Evolutionary conservation across 2,888 invertebrate genomes (phyloP).

Genomic region (Fragum whitleyi): DNA sequence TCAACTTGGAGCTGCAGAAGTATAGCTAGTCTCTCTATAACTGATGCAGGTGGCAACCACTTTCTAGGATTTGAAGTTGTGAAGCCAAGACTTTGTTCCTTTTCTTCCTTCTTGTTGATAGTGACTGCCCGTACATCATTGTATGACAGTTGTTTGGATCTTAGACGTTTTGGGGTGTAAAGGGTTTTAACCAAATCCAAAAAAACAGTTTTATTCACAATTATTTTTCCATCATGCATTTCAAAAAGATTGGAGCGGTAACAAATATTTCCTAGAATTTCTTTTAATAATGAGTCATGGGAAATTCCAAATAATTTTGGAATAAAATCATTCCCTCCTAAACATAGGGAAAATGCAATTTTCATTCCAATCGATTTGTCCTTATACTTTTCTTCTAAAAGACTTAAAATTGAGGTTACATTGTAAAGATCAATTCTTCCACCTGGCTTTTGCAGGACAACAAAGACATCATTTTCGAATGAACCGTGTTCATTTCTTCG

Average conservation of each 20-base stretch:
- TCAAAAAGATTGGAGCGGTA: background rate
- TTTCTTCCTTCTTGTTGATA: constrained; percentile 20
- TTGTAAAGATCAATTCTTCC: constrained; percentile 34
- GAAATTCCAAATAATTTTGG: constrained; percentile 34
- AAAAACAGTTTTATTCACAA: background rate
- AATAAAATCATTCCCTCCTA: constrained; percentile 46
- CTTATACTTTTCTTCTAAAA: constrained; percentile 25
- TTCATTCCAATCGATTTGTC: constrained; percentile 32
- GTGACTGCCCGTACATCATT: constrained; percentile 24
- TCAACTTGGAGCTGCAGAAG: constrained; percentile 16
- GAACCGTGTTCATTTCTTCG: constrained; percentile 12
- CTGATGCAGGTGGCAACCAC: constrained; percentile 21
- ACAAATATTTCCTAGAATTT: constrained; percentile 2
- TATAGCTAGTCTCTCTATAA: background rate
- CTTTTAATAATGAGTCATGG: constrained; percentile 22
- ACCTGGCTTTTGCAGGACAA: too few relatives aligned
- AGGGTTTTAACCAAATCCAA: constrained; percentile 6
- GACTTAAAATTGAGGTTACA: constrained; percentile 21
- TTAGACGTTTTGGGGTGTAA: constrained; percentile 21
- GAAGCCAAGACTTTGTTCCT: background rate
- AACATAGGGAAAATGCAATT: constrained; percentile 31
- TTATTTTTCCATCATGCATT: too few relatives aligned
- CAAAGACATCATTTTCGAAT: constrained; percentile 30
- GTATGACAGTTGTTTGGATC: background rate
- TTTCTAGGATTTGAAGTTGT: constrained; percentile 5